phyloP scores from a whole-genome alignment of 2,797 vertebrate genomes.

The Spinus pinus region DNA sequence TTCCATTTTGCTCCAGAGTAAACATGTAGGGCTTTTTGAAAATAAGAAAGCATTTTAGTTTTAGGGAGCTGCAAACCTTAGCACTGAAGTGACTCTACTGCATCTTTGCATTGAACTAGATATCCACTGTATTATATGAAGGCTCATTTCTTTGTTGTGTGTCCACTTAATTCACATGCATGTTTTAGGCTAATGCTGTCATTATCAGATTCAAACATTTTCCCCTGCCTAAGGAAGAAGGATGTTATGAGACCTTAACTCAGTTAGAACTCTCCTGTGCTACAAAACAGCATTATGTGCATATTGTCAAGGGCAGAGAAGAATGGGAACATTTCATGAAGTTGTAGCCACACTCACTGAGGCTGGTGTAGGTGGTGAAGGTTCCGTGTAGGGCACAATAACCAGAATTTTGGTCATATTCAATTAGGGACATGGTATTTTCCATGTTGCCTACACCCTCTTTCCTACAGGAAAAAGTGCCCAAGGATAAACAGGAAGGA shows the following conservation, averaged over 20 bases:
- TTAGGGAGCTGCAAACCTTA: background rate
- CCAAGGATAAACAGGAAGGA: background rate
- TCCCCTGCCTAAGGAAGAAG: background rate
- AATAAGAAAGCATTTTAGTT: background rate
- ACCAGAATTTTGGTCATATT: background rate
- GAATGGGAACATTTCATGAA: background rate
- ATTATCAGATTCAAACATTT: background rate
- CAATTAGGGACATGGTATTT: background rate
- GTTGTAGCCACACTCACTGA: background rate
- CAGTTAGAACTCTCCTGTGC: background rate
- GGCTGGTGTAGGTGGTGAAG: background rate
- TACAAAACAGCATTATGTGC: background rate
- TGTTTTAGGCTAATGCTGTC: background rate
- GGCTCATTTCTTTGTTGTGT: background rate
- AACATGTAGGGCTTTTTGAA: background rate
- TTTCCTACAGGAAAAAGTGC: background rate
- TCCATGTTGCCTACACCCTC: background rate
- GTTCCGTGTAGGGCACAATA: background rate
- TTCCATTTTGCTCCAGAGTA: background rate
- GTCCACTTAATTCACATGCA: background rate
- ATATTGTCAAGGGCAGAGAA: background rate
- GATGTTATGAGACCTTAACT: background rate
- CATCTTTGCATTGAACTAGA: background rate
- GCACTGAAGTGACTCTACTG: background rate
- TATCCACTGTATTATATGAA: background rate